Evolutionary conservation across 2,888 invertebrate genomes (phyloP).

Genomic region (Parapristionchus giblindavisi): DNA sequence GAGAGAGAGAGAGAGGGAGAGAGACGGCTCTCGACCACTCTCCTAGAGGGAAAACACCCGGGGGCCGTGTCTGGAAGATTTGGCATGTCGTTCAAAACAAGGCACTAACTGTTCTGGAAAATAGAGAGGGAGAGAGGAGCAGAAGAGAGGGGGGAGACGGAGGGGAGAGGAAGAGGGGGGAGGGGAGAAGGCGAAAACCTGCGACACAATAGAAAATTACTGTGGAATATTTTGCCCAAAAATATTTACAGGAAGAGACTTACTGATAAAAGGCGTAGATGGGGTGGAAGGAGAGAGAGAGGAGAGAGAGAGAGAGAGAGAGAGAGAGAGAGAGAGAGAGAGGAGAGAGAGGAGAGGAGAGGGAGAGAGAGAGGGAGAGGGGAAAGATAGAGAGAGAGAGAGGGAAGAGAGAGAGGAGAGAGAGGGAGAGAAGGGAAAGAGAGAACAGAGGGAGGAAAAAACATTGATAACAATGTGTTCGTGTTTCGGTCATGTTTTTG

Average conservation of each 20-base stretch:
- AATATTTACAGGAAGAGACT: not conserved
- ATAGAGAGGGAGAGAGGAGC: constrained; percentile 3
- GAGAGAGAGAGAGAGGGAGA: not conserved
- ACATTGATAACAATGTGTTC: no score
- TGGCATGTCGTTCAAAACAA: constrained; percentile 11
- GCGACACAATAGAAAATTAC: not conserved
- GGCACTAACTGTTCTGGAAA: not conserved
- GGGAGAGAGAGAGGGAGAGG: not conserved
- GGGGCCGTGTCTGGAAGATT: no score
- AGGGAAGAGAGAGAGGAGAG: not conserved
- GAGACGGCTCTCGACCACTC: not conserved
- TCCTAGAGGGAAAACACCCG: constrained; percentile 5
- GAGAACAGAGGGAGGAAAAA: no score
- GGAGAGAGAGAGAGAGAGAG: constrained; percentile 8
- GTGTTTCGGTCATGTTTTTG: no score
- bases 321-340: not conserved
- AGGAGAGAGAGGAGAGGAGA: constrained; percentile 6
- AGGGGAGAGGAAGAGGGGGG: not conserved
- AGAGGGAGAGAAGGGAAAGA: no score
- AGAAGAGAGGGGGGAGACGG: not conserved
- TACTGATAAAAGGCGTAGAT: constrained; percentile 11
- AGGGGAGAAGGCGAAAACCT: not conserved
- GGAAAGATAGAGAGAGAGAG: constrained; percentile 11
- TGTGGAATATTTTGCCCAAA: not conserved
- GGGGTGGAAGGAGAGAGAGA: not conserved